Evolutionary conservation across 2,888 invertebrate genomes (phyloP).

Genomic region (Phorcus lineatus): DNA sequence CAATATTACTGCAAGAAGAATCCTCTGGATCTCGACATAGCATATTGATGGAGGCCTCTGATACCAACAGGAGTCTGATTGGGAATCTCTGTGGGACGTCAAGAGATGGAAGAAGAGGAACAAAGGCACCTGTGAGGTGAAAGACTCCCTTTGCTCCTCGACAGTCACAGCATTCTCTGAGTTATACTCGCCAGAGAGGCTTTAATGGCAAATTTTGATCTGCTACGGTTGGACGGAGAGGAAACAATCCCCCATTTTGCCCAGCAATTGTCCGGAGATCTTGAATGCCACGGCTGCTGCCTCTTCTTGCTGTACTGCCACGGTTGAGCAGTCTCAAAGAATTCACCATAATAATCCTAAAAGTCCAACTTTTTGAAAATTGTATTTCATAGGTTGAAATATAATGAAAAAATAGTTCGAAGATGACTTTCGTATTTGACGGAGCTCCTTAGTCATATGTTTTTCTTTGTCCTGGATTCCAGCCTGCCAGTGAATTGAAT

Average conservation of each 20-base stretch:
- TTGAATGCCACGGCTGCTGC: too few relatives aligned
- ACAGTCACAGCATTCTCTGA: not conserved
- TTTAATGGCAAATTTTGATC: slow-evolving; percentile 14
- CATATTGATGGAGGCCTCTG: not conserved
- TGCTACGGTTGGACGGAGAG: not conserved
- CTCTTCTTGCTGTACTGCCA: too few relatives aligned
- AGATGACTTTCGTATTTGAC: too few relatives aligned
- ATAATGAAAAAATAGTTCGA: too few relatives aligned
- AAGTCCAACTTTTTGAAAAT: too few relatives aligned
- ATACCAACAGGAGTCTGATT: slow-evolving; percentile 8
- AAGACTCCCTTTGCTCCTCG: not conserved
- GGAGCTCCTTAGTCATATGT: too few relatives aligned
- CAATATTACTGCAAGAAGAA: too few relatives aligned
- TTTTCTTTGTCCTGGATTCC: not conserved
- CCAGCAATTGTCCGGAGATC: too few relatives aligned
- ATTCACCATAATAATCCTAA: too few relatives aligned
- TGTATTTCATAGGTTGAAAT: too few relatives aligned
- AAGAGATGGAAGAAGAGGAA: not conserved
- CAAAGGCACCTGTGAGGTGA: not conserved
- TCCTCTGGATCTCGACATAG: too few relatives aligned
- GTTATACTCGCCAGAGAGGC: not conserved
- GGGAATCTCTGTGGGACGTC: not conserved
- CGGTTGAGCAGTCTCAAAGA: too few relatives aligned
- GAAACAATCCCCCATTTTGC: slow-evolving; percentile 3
- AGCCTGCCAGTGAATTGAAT: not conserved